Conservation (phyloP, 2,113 vertebrate genomes). For the Malurus alboscapulatus region DNA sequence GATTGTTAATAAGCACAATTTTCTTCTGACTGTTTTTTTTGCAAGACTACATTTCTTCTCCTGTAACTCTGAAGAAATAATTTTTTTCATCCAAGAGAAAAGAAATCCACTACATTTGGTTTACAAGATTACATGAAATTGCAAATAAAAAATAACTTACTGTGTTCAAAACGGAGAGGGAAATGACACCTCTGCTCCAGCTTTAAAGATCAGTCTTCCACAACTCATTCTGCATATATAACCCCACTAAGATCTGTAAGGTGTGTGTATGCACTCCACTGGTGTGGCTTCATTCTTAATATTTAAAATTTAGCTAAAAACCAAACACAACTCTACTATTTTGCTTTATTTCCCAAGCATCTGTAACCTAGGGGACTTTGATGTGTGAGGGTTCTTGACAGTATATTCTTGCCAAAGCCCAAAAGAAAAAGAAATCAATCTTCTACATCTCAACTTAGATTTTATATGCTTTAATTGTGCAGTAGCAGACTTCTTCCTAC, state of each 20-base stretch:
- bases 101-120: neutral
- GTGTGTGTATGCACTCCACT: neutral
- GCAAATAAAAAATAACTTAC: neutral
- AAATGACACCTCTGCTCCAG: neutral
- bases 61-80: neutral
- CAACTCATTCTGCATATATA: neutral
- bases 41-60: neutral
- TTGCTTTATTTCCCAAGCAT: conserved; percentile 49
- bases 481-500: conserved; percentile 11
- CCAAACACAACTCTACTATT: neutral
- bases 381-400: conserved; percentile 56
- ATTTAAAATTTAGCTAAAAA: neutral
- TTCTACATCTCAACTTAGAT: conserved; percentile 17
- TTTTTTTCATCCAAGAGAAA: neutral
- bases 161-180: neutral
- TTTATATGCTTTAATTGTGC: conserved; percentile 25
- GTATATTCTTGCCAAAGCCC: conserved; percentile 25
- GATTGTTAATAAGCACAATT: conserved; percentile 12
- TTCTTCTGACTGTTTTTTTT: conserved; percentile 20
- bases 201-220: neutral
- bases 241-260: neutral
- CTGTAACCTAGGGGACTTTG: conserved; percentile 54
- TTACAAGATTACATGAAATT: neutral
- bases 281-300: neutral
- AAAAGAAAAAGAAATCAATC: conserved; percentile 16